Base-by-base conservation (phyloP, 1,140 invertebrate species). In the Saccostrea echinata region DNA sequence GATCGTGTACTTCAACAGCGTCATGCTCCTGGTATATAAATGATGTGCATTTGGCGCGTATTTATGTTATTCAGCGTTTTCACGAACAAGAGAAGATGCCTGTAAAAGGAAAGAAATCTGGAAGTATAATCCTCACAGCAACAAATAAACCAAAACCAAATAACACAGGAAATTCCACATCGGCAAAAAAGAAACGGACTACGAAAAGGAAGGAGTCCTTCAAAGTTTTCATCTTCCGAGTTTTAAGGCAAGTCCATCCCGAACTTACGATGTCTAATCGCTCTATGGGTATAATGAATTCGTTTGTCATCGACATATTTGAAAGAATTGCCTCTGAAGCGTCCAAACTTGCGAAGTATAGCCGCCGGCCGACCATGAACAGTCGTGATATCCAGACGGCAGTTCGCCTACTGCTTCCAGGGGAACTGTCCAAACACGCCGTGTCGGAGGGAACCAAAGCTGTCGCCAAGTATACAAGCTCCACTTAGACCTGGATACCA, bases 351-450 rank as follows among this genome's bases (percentile, higher is more conserved):
- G 30, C 96, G 6, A 55, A n/a, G 18, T 84, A 84, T 24, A 84
- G 61, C 53, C 57, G 57, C 52, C 51, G 83, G 9, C 57, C 83
- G 3, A 84, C 83, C 12, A 84, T 96, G 90, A 96, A 95, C n/a
- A 95, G 94, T 88, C 93, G 96, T 87, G 96, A 97, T 92, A 96
- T 97, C 83, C 96, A 97, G 90, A 96, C 96, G 18, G 96, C 96
- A 80, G 96, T 96, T 35, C 93, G 96, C 64, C 94, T 97, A 4
- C 91, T 97, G 30, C 92, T 97, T 52, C 96, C 96, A 24, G 96
- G 96, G 86, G 96, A 97, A 91, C 93, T 97, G 90, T 95, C 96
- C 86, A 96, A 96, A 89, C 96, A 96, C 92, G 96, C 96, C 35
- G 95, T 96, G 0, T 95, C 94, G 68, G 96, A 96, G 92, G 96